phyloP scores from a whole-genome alignment of 2,113 vertebrate species.

The Hepsetus odoe region DNA sequence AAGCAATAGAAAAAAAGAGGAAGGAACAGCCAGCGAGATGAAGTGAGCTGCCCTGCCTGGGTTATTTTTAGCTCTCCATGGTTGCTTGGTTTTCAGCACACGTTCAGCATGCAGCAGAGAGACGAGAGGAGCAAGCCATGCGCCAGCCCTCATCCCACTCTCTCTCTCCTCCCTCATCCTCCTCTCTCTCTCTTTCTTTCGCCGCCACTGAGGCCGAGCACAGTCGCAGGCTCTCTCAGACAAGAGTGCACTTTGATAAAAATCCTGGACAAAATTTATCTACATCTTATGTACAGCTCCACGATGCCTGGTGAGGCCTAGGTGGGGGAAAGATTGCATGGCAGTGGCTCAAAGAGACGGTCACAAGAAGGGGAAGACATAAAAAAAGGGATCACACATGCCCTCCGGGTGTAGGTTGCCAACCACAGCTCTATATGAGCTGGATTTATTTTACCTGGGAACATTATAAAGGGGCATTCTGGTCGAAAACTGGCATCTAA shows the following conservation, averaged over 20 bases:
- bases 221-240: slow-evolving; percentile 37
- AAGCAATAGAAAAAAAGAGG: slow-evolving; percentile 26
- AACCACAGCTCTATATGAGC: background rate
- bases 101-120: slow-evolving; percentile 74
- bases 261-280: slow-evolving; percentile 53
- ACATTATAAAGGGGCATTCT: no score
- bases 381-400: slow-evolving; percentile 16
- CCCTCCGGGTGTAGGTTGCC: background rate
- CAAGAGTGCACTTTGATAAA: slow-evolving; percentile 57
- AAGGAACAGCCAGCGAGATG: slow-evolving; percentile 9
- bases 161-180: slow-evolving; percentile 30
- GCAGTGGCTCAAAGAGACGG: slow-evolving; percentile 54
- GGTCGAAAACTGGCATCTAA: no score
- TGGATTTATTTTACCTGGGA: background rate
- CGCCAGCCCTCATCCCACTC: slow-evolving; percentile 45
- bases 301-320: slow-evolving; percentile 59
- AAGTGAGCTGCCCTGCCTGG: slow-evolving; percentile 35
- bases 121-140: slow-evolving; percentile 64
- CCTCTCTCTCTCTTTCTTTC: slow-evolving; percentile 6
- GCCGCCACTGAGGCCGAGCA: slow-evolving; percentile 18
- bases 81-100: slow-evolving; percentile 77
- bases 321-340: slow-evolving; percentile 41
- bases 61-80: slow-evolving; percentile 75
- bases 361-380: slow-evolving; percentile 54
- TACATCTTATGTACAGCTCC: slow-evolving; percentile 65